These are phyloP conservation scores for Pseudochirops cupreus DNA, from an alignment of 2,797 vertebrate genomes.

Conservation along the genomic window DNA sequence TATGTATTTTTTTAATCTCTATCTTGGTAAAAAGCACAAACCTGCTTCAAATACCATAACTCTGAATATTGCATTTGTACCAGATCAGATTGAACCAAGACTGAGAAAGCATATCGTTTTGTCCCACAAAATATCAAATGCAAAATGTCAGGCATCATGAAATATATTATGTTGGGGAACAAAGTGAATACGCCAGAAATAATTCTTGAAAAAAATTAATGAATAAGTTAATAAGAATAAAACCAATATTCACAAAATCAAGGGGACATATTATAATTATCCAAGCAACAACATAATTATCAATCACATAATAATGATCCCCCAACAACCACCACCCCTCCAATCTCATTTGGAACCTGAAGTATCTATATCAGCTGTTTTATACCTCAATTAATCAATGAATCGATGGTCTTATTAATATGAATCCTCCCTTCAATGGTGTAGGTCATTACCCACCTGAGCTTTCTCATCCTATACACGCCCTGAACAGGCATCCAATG, in stretches of 20 bases:
- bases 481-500: not conserved
- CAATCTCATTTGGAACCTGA: not conserved
- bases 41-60: no score
- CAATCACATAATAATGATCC: not conserved
- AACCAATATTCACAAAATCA: not conserved
- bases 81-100: not conserved
- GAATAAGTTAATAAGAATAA: not conserved
- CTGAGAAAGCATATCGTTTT: not conserved
- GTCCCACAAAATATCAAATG: not conserved
- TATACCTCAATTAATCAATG: not conserved
- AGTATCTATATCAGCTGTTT: not conserved
- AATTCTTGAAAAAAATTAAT: not conserved
- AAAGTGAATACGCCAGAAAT: not conserved
- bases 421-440: not conserved
- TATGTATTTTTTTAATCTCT: no score
- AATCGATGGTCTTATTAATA: not conserved
- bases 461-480: not conserved
- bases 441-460: not conserved
- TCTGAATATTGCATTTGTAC: no score
- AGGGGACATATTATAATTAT: not conserved
- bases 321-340: not conserved
- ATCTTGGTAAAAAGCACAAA: no score
- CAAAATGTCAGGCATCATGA: not conserved
- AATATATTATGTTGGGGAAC: not conserved
- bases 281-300: not conserved